Evolutionary conservation across 1,140 invertebrate species (phyloP).

Genomic region (Temnothorax curvispinosus): DNA sequence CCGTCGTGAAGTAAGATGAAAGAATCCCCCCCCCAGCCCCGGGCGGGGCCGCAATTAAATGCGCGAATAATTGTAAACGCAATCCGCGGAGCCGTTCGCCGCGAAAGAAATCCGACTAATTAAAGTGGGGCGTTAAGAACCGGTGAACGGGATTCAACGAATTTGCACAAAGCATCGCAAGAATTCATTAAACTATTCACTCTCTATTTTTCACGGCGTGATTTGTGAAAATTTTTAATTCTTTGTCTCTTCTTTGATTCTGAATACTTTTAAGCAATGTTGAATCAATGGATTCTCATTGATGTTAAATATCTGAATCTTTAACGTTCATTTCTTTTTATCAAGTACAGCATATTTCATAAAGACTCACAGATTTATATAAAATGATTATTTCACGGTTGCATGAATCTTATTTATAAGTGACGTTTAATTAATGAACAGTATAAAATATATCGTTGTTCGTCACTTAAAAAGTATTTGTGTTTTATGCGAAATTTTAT

Average conservation of each 20-base stretch:
- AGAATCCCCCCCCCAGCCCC: not conserved
- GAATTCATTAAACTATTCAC: slow-evolving; percentile 26
- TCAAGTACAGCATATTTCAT: not conserved
- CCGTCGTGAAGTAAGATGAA: slow-evolving; percentile 31
- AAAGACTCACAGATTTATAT: slow-evolving; percentile 3
- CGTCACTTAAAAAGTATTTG: not conserved
- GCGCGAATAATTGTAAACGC: slow-evolving; percentile 59
- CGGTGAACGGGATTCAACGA: not conserved
- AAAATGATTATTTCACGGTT: not conserved
- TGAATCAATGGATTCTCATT: not conserved
- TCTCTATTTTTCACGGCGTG: slow-evolving; percentile 4
- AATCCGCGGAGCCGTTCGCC: slow-evolving; percentile 30
- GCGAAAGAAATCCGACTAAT: slow-evolving; percentile 50
- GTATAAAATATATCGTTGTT: not conserved
- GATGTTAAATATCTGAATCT: not conserved
- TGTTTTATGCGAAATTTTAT: not conserved
- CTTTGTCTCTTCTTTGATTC: not conserved
- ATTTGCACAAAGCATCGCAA: slow-evolving; percentile 28
- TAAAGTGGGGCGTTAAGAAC: slow-evolving; percentile 35
- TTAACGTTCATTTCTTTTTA: not conserved
- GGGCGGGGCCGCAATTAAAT: slow-evolving; percentile 31
- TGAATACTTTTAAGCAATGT: not conserved
- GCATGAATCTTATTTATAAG: not conserved
- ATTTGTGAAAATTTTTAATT: not conserved
- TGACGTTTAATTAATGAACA: not conserved